Evolutionary conservation across 2,888 invertebrate species (phyloP).

Genomic region (Muscina levida): DNA sequence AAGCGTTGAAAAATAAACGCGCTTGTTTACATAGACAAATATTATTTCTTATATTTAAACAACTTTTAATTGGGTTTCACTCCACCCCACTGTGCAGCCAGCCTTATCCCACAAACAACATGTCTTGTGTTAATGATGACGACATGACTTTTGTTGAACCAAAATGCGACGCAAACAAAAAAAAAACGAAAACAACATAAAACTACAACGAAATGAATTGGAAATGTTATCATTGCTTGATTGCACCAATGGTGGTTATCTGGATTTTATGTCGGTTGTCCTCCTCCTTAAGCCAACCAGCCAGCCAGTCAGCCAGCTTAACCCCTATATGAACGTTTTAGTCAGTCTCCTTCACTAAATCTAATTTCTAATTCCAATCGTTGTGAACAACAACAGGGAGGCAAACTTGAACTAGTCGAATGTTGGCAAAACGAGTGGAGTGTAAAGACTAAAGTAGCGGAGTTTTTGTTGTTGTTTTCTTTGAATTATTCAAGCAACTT

Average conservation of each 20-base stretch:
- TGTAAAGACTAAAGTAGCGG: not conserved
- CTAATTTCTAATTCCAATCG: conserved; percentile 23
- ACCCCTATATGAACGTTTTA: too few relatives aligned
- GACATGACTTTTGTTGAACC: conserved; percentile 56
- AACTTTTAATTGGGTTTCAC: too few relatives aligned
- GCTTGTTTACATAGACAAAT: too few relatives aligned
- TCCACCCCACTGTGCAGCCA: too few relatives aligned
- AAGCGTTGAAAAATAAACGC: too few relatives aligned
- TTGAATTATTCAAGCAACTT: too few relatives aligned
- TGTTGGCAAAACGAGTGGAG: not conserved
- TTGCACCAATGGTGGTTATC: conserved; percentile 40
- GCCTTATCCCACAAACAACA: not conserved
- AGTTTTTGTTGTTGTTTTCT: too few relatives aligned
- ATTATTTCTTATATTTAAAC: too few relatives aligned
- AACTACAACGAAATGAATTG: conserved; percentile 1
- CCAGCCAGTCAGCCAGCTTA: too few relatives aligned
- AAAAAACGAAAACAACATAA: not conserved
- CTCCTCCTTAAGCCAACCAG: not conserved
- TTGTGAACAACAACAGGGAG: conserved; percentile 1
- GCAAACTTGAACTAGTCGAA: conserved; percentile 1
- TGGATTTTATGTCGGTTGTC: not conserved
- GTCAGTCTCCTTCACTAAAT: conserved; percentile 1
- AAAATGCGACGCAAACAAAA: conserved; percentile 8
- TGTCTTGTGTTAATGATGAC: conserved; percentile 56
- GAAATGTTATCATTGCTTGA: conserved; percentile 59